These are phyloP conservation scores for Aporophyla nigra DNA, from an alignment of 2,888 invertebrate species.

Conservation along the genomic window DNA sequence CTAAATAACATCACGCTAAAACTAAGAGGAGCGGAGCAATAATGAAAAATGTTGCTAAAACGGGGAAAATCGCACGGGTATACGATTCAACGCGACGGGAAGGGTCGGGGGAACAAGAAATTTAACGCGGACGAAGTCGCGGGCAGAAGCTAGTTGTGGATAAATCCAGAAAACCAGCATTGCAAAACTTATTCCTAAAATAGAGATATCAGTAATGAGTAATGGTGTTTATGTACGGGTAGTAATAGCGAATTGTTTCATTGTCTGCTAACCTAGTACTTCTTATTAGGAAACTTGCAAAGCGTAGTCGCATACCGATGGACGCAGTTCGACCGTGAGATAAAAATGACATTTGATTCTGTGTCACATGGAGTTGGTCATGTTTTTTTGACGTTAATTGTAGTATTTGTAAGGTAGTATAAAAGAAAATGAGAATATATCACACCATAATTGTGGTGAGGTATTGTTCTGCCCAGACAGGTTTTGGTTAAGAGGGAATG, in stretches of 20 bases:
- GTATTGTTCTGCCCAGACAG: no score
- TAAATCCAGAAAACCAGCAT: neutral
- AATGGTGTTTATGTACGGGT: constrained; percentile 28
- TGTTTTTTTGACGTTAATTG: neutral
- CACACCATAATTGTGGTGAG: no score
- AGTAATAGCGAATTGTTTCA: constrained; percentile 15
- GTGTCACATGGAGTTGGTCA: neutral
- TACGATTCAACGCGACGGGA: no score
- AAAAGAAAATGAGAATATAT: neutral
- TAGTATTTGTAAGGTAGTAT: neutral
- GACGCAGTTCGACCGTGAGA: constrained; percentile 29
- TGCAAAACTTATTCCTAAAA: constrained; percentile 46
- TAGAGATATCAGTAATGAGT: constrained; percentile 38
- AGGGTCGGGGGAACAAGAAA: no score
- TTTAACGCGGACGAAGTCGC: no score
- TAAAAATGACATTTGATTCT: constrained; percentile 9
- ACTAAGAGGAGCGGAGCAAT: no score
- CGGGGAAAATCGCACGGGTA: no score
- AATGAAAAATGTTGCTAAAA: no score
- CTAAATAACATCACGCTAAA: no score
- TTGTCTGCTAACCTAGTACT: constrained; percentile 47
- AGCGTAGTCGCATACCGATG: constrained; percentile 29
- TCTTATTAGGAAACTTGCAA: constrained; percentile 61
- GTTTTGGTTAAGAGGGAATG: no score
- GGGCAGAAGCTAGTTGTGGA: no score